Evolutionary conservation across 2,113 vertebrate genomes (phyloP).

Genomic region (Eulemur macaco): DNA sequence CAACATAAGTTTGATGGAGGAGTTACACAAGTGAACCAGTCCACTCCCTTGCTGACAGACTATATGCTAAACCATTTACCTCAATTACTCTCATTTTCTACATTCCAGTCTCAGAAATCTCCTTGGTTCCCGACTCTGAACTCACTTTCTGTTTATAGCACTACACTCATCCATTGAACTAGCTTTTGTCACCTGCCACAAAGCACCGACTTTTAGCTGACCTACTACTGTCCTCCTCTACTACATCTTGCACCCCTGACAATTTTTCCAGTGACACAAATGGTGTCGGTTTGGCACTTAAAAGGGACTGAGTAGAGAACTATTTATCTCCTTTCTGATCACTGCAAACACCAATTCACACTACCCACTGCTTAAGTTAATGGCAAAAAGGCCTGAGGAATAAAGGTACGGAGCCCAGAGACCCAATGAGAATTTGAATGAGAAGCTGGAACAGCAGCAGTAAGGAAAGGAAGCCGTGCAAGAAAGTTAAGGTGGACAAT

Average conservation of each 20-base stretch:
- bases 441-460: not conserved
- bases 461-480: not conserved
- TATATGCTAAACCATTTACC: not conserved
- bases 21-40: not conserved
- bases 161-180: not conserved
- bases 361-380: not conserved
- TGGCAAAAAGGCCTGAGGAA: not conserved
- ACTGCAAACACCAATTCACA: not conserved
- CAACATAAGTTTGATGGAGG: not conserved
- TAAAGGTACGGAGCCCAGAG: not conserved
- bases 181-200: not conserved
- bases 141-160: not conserved
- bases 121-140: not conserved
- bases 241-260: not conserved
- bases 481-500: not conserved
- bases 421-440: not conserved
- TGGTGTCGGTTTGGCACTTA: not conserved
- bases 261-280: not conserved
- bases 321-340: not conserved
- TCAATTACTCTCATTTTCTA: not conserved
- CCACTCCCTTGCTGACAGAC: not conserved
- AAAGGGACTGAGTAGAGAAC: not conserved
- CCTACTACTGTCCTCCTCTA: not conserved
- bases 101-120: not conserved
- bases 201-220: not conserved